Conservation (phyloP, 2,797 vertebrate genomes). For the Platalea minor region DNA sequence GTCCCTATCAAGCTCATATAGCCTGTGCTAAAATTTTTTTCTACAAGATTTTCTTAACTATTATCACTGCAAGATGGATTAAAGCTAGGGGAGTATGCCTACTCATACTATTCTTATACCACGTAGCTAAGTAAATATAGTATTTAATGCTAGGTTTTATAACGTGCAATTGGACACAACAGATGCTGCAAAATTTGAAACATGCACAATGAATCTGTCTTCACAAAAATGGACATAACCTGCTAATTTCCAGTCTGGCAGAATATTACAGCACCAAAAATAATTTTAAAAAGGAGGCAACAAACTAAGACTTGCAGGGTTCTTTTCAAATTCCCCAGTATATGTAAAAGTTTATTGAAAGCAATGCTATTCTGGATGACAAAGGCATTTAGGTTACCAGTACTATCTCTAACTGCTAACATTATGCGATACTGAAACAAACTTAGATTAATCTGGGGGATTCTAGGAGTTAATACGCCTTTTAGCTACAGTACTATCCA, state of each 20-base stretch:
- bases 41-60: neutral
- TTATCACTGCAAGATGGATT: neutral
- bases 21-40: neutral
- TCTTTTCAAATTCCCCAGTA: neutral
- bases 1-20: neutral
- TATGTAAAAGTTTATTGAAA: neutral
- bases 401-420: neutral
- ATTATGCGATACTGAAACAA: neutral
- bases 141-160: neutral
- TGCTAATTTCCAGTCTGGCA: neutral
- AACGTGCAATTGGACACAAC: neutral
- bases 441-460: neutral
- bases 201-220: neutral
- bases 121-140: neutral
- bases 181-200: constrained; percentile 34
- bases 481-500: neutral
- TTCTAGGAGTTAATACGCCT: neutral
- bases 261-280: neutral
- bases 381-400: neutral
- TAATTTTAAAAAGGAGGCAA: neutral
- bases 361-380: neutral
- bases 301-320: neutral
- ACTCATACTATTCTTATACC: neutral
- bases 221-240: constrained; percentile 3
- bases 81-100: neutral